Conservation (phyloP, 2,113 vertebrate genomes). For the Saccopteryx leptura region DNA sequence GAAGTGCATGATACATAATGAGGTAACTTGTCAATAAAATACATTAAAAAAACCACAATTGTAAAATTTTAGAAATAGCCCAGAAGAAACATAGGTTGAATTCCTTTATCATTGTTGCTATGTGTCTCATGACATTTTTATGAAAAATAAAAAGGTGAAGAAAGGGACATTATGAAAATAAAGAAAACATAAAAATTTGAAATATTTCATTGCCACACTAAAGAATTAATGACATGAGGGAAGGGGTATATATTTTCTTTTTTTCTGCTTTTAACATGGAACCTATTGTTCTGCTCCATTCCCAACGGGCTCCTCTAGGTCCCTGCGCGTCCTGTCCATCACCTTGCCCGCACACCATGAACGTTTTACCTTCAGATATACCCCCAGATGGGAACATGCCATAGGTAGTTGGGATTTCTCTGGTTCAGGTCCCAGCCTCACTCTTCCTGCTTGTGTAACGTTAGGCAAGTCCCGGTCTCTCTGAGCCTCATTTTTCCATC, state of each 20-base stretch:
- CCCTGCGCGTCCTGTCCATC: neutral
- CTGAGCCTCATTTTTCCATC: neutral
- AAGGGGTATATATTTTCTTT: too few relatives aligned
- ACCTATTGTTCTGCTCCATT: neutral
- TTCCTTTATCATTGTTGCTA: neutral
- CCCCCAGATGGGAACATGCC: neutral
- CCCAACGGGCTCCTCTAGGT: neutral
- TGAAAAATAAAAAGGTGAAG: neutral
- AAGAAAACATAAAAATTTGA: neutral
- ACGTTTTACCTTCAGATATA: neutral
- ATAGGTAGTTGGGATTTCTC: neutral
- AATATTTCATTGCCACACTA: neutral
- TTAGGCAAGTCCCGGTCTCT: neutral
- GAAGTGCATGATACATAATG: neutral
- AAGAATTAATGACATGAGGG: neutral
- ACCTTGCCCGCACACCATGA: neutral
- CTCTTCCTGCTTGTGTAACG: neutral
- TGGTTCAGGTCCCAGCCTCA: neutral
- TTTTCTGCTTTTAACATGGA: neutral
- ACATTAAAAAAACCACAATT: neutral
- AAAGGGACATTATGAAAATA: constrained; percentile 1
- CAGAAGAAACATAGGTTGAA: neutral
- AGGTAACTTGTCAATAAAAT: constrained; percentile 12
- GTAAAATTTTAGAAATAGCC: constrained; percentile 2
- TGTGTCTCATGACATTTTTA: neutral